Evolutionary conservation across 2,888 invertebrate species (phyloP), one percentile per base, ranked within the genome.

Genomic region (Eulithis testata): DNA sequence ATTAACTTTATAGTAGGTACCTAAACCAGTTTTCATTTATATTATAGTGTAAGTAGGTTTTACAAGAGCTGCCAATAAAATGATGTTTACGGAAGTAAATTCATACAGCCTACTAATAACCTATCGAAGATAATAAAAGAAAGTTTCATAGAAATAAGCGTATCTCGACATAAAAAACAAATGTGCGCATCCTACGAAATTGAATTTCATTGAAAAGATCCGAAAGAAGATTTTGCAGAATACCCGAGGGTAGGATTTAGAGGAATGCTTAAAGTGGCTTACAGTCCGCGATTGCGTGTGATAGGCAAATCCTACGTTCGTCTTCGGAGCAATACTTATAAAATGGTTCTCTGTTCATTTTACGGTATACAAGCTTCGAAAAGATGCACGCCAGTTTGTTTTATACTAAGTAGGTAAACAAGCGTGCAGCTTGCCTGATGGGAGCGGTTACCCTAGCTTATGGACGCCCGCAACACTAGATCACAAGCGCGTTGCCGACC

Each of bases 201-300:
- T 88, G 88, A 89, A 89, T 88, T 88, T 85, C 85, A 87, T 85
- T 87, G 87, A 85, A 88, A 82, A 87, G 84, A 89, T 87, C 79
- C 85, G 77, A 81, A 82, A 83, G 82, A 80, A 84, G 88, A 89
- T 88, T 84, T 78, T 78, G 75, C 78, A 79, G 78, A 74, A 84
- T 82, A 80, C 84, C 79, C 82, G 71, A 73, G 83, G 80, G 85
- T 76, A 70, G 87, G 86, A 83, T 88, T 88, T 84, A 78, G 83
- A 76, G 80, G 77, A 85, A 85, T 83, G 83, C 86, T 86, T 87
- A 87, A 86, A 86, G 85, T 85, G 85, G 88, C 88, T 89, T 88
- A 86, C 80, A 75, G 82, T 79, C 80, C 78, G 78, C 84, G 86
- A 89, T 89, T 87, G 87, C 84, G 83, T 87, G 79, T 77, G 89